These are phyloP conservation scores for Troilus luridus DNA, from an alignment of 2,888 invertebrate species.

Conservation along the genomic window DNA sequence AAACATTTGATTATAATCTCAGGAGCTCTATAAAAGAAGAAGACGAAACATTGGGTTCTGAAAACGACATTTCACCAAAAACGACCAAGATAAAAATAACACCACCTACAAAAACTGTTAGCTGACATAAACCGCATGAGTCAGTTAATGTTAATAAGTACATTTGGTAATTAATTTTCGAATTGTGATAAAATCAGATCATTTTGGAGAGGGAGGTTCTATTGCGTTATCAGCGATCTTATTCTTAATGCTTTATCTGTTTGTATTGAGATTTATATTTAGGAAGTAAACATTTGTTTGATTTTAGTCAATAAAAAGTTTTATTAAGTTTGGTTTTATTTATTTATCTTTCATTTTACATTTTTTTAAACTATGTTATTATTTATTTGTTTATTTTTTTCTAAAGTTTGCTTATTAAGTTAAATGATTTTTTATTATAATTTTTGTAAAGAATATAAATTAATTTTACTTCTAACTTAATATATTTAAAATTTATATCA, in stretches of 20 bases:
- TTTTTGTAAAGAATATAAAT: not conserved
- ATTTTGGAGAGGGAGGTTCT: not conserved
- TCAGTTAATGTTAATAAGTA: not conserved
- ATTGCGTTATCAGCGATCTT: not conserved
- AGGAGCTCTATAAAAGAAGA: constrained; percentile 78
- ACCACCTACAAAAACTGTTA: not conserved
- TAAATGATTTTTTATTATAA: not conserved
- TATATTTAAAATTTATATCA: not conserved
- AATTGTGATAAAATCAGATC: constrained; percentile 1
- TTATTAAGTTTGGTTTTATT: too few relatives aligned
- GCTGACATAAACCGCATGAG: not conserved
- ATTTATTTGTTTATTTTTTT: not conserved
- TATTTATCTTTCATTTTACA: too few relatives aligned
- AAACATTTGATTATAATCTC: not conserved
- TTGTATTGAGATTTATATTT: not conserved
- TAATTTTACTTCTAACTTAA: not conserved
- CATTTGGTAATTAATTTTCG: not conserved
- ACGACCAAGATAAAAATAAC: not conserved
- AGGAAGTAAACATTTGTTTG: not conserved
- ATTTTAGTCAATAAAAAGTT: not conserved
- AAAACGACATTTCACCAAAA: constrained; percentile 55
- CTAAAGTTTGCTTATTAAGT: not conserved
- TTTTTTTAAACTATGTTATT: not conserved
- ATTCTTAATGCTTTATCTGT: not conserved
- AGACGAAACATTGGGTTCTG: constrained; percentile 70